Evolutionary conservation across 2,113 vertebrate genomes (phyloP).

Genomic region (Barnardius zonarius): DNA sequence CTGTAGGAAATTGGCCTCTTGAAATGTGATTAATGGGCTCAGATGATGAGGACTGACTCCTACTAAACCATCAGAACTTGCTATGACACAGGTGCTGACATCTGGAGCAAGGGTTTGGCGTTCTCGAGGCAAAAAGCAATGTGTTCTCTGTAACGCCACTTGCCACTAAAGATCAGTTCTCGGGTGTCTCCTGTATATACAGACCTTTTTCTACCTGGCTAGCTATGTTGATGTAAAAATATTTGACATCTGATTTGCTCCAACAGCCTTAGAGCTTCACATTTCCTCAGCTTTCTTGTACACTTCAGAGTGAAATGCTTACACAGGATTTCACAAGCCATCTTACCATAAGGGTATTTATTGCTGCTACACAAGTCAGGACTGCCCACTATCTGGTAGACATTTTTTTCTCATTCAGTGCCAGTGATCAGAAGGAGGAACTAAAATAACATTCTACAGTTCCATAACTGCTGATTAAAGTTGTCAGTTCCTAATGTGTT

Average conservation of each 20-base stretch:
- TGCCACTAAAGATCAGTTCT: not conserved
- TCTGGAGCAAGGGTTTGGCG: not conserved
- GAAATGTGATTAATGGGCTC: slow-evolving; percentile 45
- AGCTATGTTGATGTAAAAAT: not conserved
- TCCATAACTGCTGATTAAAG: not conserved
- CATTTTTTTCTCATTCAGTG: not conserved
- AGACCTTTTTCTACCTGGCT: not conserved
- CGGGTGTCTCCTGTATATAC: not conserved
- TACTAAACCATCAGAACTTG: not conserved
- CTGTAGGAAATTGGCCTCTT: slow-evolving; percentile 37
- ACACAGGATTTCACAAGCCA: not conserved
- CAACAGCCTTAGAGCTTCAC: not conserved
- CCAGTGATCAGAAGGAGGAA: not conserved
- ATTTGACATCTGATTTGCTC: not conserved
- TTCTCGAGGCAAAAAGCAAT: not conserved
- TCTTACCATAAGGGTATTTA: not conserved
- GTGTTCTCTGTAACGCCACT: fast-evolving
- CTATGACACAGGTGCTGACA: not conserved
- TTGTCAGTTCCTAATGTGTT: not conserved
- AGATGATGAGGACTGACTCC: not conserved
- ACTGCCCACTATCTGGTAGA: not conserved
- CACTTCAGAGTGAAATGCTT: not conserved
- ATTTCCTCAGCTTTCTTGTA: not conserved
- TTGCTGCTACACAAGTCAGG: not conserved
- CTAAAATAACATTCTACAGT: not conserved